A percentile compares a stretch with the other conserved stretches of the same genome.
Conservation (phyloP, 2,888 invertebrate genomes). For the Subacronicta megacephala region DNA sequence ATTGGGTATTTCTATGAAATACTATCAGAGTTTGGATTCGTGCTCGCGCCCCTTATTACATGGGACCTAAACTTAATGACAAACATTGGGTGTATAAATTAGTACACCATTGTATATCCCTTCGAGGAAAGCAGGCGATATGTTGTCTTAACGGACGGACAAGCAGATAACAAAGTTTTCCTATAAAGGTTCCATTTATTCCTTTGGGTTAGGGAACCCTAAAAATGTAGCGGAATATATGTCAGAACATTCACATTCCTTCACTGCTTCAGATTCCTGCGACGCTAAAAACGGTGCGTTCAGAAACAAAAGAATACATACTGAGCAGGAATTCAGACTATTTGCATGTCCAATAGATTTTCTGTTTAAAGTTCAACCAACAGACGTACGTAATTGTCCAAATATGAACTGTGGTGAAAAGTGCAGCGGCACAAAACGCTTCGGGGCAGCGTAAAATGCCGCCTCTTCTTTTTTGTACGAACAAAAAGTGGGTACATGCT, state of each 20-base stretch:
- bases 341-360: constrained; percentile 44
- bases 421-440: constrained; percentile 46
- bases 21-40: too few relatives aligned
- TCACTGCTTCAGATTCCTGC: constrained; percentile 5
- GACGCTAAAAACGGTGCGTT: constrained; percentile 17
- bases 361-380: constrained; percentile 38
- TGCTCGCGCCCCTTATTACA: too few relatives aligned
- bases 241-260: neutral
- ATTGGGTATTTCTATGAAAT: too few relatives aligned
- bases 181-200: too few relatives aligned
- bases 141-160: too few relatives aligned
- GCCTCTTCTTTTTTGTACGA: constrained; percentile 42
- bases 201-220: too few relatives aligned
- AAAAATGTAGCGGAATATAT: neutral
- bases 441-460: constrained; percentile 44
- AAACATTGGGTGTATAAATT: too few relatives aligned
- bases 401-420: constrained; percentile 51
- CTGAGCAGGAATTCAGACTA: constrained; percentile 28
- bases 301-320: constrained; percentile 23
- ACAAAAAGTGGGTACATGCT: constrained; percentile 46
- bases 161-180: too few relatives aligned
- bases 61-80: too few relatives aligned
- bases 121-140: too few relatives aligned
- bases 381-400: constrained; percentile 48
- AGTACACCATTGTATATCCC: too few relatives aligned